Evolutionary conservation across 2,113 vertebrate genomes (phyloP), one percentile per base, ranked within the genome.

Genomic region (Hucho hucho): DNA sequence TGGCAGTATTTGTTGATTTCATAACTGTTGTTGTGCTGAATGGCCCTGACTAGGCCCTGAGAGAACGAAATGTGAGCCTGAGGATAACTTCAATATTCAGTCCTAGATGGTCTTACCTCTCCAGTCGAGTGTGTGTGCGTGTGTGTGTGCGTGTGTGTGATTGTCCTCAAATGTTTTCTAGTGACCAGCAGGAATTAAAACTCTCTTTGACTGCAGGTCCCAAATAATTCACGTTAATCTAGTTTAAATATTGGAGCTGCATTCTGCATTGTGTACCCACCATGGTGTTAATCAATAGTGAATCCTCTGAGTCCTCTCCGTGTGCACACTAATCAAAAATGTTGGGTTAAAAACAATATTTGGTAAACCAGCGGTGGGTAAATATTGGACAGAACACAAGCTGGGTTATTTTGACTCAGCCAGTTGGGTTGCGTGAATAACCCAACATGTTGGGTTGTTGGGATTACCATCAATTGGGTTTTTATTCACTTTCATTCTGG

Each of bases 51-150:
- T 14, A 91, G 53, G 37, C 46, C 14, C 32, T 43, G 49, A 53
- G 16, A 53, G 25, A 72, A 74, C 25, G 85, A 79, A 86, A 87
- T 74, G 64, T 74, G 76, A 88, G 61, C 46, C 79, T 64, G 63
- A 66, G 59, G 61, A 81, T 75, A 80, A 77, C 59, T 81, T 6
- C 72, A 85, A 88, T 78, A 87, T 90, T 84, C 77, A 86, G 70
- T 26, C 25, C 28, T 70, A 67, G 25, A 72, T 14, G 65, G 74
- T 72, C 49, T 75, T 61, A 75, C 76, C 61, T 76, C 75, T 69
- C 67, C 70, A 29, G 53, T 56, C 16, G 18, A 18, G 53, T 56
- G 53, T 56, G 53, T 56, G 18, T 20, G 53, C 4, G 53, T 56
- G 53, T 20, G 43, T 63, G 26, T 73, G 64, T 72, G 68, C 16